Evolutionary conservation across 2,113 vertebrate genomes (phyloP).

Genomic region (Saguinus imperator): DNA sequence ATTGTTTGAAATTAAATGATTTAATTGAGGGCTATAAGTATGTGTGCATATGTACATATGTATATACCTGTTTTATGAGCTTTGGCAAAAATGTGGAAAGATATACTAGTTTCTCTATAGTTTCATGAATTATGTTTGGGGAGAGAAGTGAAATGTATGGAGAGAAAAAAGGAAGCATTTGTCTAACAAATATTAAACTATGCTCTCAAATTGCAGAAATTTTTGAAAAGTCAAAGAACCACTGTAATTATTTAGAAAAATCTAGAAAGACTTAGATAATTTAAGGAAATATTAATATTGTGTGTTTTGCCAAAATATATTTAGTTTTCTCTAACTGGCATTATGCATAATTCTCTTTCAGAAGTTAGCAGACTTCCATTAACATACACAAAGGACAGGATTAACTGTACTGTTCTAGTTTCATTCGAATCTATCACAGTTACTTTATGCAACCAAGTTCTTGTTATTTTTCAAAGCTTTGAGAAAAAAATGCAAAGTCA

Average conservation of each 20-base stretch:
- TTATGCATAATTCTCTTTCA: not conserved
- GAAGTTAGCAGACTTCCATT: conserved; percentile 30
- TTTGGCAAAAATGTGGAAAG: not conserved
- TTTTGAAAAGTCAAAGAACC: not conserved
- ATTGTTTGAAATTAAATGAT: not conserved
- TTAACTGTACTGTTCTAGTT: conserved; percentile 30
- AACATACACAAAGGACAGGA: not conserved
- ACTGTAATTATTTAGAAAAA: not conserved
- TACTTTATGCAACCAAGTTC: conserved; percentile 43
- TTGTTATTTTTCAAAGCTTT: not conserved
- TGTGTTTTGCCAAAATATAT: not conserved
- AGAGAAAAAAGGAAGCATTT: not conserved
- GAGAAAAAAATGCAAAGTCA: not conserved
- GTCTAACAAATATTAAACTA: not conserved
- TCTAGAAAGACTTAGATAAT: not conserved
- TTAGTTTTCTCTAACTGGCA: not conserved
- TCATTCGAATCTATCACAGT: conserved; percentile 36
- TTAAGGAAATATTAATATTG: not conserved
- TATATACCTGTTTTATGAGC: not conserved
- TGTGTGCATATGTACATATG: not conserved
- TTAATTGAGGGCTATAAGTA: not conserved
- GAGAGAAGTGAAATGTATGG: not conserved
- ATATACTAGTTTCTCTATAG: not conserved
- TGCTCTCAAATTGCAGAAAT: not conserved
- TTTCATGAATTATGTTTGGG: not conserved